phyloP scores from a whole-genome alignment of 2,888 invertebrate species.

The Lasius fuliginosus region DNA sequence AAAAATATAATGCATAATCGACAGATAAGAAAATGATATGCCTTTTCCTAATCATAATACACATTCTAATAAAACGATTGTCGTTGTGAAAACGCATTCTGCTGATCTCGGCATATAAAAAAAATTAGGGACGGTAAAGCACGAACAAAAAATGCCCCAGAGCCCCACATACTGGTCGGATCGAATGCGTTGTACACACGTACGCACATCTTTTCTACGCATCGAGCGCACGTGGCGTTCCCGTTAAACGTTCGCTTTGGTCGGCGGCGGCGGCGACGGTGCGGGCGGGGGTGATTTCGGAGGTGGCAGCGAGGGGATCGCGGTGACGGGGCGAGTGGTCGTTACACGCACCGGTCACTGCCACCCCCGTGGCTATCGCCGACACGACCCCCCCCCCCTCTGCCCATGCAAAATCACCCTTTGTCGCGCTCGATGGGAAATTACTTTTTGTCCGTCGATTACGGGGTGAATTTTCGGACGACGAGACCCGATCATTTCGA shows the following conservation, averaged over 20 bases:
- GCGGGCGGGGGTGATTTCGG: slow-evolving; percentile 62
- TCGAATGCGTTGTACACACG: slow-evolving; percentile 64
- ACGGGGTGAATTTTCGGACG: slow-evolving; percentile 84
- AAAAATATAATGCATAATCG: not conserved
- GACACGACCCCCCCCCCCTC: slow-evolving; percentile 70
- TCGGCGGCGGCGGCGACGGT: slow-evolving; percentile 49
- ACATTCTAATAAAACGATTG: not conserved
- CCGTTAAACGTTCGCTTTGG: slow-evolving; percentile 72
- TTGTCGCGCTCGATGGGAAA: slow-evolving; percentile 85
- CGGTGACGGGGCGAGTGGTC: slow-evolving; percentile 74
- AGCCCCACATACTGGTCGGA: slow-evolving; percentile 79
- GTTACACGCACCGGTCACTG: slow-evolving; percentile 86
- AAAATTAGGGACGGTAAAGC: slow-evolving; percentile 60
- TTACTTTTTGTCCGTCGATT: slow-evolving; percentile 86
- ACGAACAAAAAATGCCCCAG: slow-evolving; percentile 80
- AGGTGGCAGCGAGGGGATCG: slow-evolving; percentile 59
- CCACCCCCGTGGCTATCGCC: slow-evolving; percentile 80
- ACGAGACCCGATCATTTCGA: slow-evolving; percentile 82
- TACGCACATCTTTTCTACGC: slow-evolving; percentile 70
- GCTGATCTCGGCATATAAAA: slow-evolving; percentile 27
- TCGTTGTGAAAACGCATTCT: not conserved
- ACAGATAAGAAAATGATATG: not conserved
- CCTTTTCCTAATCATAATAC: not conserved
- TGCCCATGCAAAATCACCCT: slow-evolving; percentile 85
- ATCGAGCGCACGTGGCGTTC: slow-evolving; percentile 81